These are phyloP conservation scores for Tenthredo distinguenda DNA, from an alignment of 2,888 invertebrate species.

Conservation along the genomic window DNA sequence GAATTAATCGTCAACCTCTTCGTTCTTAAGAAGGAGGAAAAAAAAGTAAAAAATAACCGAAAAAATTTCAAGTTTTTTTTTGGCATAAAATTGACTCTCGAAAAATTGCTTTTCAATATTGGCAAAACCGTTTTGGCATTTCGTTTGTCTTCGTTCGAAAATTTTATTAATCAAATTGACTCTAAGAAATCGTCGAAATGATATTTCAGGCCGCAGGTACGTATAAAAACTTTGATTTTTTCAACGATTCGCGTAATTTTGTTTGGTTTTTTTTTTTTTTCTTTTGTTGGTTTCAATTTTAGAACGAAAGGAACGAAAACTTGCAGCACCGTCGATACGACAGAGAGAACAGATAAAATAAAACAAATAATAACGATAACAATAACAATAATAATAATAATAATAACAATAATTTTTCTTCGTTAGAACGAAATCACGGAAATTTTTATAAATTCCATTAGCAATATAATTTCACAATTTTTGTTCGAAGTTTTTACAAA, in stretches of 20 bases:
- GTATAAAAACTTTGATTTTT: background rate
- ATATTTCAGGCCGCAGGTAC: background rate
- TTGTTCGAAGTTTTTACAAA: too few species aligned
- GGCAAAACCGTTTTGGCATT: constrained; percentile 22
- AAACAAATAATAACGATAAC: background rate
- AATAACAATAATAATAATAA: too few species aligned
- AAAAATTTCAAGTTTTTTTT: background rate
- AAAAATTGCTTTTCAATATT: background rate
- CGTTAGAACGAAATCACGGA: too few species aligned
- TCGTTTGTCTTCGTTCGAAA: background rate
- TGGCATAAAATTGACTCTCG: background rate
- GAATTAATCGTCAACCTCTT: background rate
- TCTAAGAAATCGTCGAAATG: background rate
- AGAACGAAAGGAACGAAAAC: background rate
- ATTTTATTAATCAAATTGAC: too few species aligned
- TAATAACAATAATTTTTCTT: too few species aligned
- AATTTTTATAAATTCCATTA: too few species aligned
- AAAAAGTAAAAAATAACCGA: too few species aligned
- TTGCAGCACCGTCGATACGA: background rate
- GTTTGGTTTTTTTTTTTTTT: background rate
- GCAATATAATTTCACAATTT: too few species aligned
- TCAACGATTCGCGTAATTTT: background rate
- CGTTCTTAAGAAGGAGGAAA: background rate
- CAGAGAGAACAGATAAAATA: background rate
- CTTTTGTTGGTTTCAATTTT: background rate